Base-by-base conservation (phyloP, 1,140 invertebrate species). In the Cotesia chilonis region DNA sequence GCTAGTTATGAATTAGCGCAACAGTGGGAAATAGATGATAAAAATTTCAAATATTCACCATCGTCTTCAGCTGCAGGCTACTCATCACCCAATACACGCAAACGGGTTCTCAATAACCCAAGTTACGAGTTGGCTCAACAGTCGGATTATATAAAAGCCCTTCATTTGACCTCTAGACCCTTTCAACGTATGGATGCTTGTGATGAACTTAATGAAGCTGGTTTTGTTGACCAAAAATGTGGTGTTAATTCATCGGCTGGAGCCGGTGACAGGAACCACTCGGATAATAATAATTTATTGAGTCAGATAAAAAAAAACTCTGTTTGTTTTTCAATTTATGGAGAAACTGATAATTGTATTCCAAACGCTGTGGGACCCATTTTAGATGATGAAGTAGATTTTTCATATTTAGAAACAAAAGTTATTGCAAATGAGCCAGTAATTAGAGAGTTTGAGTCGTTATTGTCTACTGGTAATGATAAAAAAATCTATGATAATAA, bases 301-400 rank as follows among this genome's bases (percentile, higher is more conserved):
- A 68, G 70, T 68, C 82, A 83, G 84, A 80, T 86, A 86, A 87
- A 87, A 87, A 86, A 87, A 86, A 87, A 86, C 85, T 87, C 84
- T 84, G 85, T 82, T 86, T 74, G 79, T 75, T 87, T 86, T 85
- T 87, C 79, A 78, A 70, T 41, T 6, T 80, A 74, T 86, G 85
- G 84, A 77, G 80, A 80, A 75, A 79, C 69, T 82, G 80, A 66
- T 84, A 79, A 64, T 59, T 64, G 4, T 5, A 66, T 54, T 47
- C 41, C 41, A 20, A 66, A 64, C 59, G 73, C 60, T 72, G 51
- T 59, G 57, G 57, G 57, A 59, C 57, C 73, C 65, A 66, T 70
- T 20, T 54, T 81, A 79, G 82, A 84, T 61, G 84, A 87, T 72
- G 85, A 86, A 73, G 79, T 85, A 82, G 85, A 86, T 80, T 84